Conservation (phyloP, 2,797 vertebrate species). For the Odontamblyopus rebecca region DNA sequence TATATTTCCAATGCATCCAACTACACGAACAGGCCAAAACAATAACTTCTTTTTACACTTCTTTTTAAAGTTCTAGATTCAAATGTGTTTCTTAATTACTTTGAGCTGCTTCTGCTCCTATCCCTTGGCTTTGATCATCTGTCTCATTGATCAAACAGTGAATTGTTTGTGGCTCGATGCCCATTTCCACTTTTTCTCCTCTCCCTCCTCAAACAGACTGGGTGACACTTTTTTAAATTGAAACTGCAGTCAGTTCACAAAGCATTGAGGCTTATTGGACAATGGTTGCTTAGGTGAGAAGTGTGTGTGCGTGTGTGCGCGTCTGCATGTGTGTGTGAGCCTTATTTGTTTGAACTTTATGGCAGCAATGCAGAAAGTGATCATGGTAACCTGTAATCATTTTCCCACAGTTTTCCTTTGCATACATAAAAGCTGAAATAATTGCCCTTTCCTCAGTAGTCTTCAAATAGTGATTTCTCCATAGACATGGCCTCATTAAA, state of each 20-base stretch:
- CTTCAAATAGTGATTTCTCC: slow-evolving; percentile 36
- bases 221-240: slow-evolving; percentile 55
- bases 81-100: neutral
- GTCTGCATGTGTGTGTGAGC: neutral
- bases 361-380: slow-evolving; percentile 36
- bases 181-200: slow-evolving; percentile 44
- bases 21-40: neutral
- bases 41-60: neutral
- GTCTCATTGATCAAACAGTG: slow-evolving; percentile 43
- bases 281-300: slow-evolving; percentile 44
- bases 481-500: slow-evolving; percentile 44
- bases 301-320: slow-evolving; percentile 11
- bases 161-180: slow-evolving; percentile 26
- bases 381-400: slow-evolving; percentile 70
- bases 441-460: slow-evolving; percentile 56
- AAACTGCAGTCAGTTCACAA: slow-evolving; percentile 58
- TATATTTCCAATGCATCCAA: too few species aligned
- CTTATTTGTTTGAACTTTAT: slow-evolving; percentile 14
- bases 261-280: slow-evolving; percentile 62
- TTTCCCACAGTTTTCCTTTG: slow-evolving; percentile 61
- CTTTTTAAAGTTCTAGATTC: neutral
- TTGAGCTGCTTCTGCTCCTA: neutral
- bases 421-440: slow-evolving; percentile 57
- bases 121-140: slow-evolving; percentile 28
- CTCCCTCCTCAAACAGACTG: slow-evolving; percentile 44